Evolutionary conservation across 2,888 invertebrate species (phyloP).

Genomic region (Meta bourneti): DNA sequence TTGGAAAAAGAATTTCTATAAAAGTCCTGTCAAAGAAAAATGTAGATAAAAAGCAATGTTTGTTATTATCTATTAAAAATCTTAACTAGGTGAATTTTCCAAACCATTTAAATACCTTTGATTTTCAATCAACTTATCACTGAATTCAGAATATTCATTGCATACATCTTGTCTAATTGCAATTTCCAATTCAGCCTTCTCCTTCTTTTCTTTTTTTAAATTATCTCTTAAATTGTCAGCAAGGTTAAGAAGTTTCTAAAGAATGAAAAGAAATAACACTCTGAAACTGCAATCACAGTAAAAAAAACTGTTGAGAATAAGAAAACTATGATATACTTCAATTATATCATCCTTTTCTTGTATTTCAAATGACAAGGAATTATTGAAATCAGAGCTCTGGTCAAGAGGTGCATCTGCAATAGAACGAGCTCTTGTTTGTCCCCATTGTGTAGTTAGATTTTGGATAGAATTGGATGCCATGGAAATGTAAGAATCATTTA

Average conservation of each 20-base stretch:
- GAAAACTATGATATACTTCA: conserved; percentile 40
- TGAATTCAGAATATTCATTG: conserved; percentile 48
- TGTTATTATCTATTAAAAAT: too few species aligned
- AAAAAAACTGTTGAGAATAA: neutral
- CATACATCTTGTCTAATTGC: conserved; percentile 52
- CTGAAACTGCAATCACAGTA: neutral
- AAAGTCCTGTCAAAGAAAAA: too few species aligned
- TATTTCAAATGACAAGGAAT: conserved; percentile 12
- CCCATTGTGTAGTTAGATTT: conserved; percentile 33
- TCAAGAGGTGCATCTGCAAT: conserved; percentile 4
- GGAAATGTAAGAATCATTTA: conserved; percentile 50
- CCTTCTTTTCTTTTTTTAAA: conserved; percentile 52
- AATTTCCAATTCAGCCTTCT: conserved; percentile 47
- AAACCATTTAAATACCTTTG: conserved; percentile 46
- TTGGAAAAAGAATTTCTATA: too few species aligned
- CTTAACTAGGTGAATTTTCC: too few species aligned
- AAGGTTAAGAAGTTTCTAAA: conserved; percentile 55
- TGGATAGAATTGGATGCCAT: conserved; percentile 41
- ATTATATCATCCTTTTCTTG: conserved; percentile 62
- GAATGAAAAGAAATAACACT: neutral
- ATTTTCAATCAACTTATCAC: conserved; percentile 36
- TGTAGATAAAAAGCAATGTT: too few species aligned
- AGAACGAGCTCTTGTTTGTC: neutral
- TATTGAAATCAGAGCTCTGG: conserved; percentile 12
- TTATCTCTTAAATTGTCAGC: conserved; percentile 49